Evolutionary conservation across 1,140 invertebrate genomes (phyloP).

Genomic region (Zaprionus ornatus): DNA sequence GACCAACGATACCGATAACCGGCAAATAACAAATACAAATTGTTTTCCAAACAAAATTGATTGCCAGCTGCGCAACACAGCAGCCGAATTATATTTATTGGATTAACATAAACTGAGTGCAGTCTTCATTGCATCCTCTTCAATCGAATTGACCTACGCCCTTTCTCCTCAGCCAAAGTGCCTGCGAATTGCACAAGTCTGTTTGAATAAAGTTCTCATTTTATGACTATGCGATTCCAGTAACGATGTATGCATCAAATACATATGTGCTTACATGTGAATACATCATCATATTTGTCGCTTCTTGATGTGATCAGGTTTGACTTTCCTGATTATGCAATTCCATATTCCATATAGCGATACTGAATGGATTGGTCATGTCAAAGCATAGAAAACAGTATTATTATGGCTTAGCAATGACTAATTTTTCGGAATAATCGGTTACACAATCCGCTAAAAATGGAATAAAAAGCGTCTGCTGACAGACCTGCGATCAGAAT

Average conservation of each 20-base stretch:
- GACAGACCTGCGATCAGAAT: not conserved
- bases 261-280: too few species aligned
- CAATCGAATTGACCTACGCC: not conserved
- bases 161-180: too few species aligned
- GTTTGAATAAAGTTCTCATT: not conserved
- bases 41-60: conserved; percentile 79
- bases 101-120: conserved; percentile 72
- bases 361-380: too few species aligned
- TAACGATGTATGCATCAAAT: too few species aligned
- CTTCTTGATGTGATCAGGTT: too few species aligned
- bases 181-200: not conserved
- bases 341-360: too few species aligned
- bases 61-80: conserved; percentile 49
- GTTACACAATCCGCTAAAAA: too few species aligned
- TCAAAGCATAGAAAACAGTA: not conserved
- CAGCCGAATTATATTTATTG: conserved; percentile 66
- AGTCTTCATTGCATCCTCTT: conserved; percentile 32
- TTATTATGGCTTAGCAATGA: not conserved
- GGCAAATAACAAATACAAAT: conserved; percentile 69
- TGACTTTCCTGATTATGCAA: too few species aligned
- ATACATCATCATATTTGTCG: too few species aligned
- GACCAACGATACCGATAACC: conserved; percentile 56
- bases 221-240: not conserved
- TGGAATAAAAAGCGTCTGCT: too few species aligned
- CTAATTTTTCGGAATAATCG: too few species aligned